Conservation (phyloP, 1,140 invertebrate genomes). For the Drosophila sturtevanti region DNA sequence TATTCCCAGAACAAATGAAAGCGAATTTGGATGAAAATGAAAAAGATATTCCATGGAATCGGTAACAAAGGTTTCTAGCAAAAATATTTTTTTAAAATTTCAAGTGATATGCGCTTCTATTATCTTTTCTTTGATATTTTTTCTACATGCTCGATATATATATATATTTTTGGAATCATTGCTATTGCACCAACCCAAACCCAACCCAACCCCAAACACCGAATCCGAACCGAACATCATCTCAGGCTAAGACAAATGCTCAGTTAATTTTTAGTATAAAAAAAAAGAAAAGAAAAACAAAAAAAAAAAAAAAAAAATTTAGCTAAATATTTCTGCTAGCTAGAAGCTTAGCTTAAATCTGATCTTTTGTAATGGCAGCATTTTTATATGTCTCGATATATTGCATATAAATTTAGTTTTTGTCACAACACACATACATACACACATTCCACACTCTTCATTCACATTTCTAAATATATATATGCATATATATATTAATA, state of each 20-base stretch:
- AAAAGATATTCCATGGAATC: neutral
- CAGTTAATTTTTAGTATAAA: conserved; percentile 2
- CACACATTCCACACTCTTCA: neutral
- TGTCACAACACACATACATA: neutral
- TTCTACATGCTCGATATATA: neutral
- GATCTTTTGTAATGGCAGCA: neutral
- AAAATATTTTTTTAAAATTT: neutral
- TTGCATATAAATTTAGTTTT: neutral
- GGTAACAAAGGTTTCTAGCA: neutral
- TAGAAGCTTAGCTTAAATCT: conserved; percentile 1
- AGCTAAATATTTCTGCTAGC: neutral
- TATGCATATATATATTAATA: neutral
- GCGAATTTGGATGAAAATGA: neutral
- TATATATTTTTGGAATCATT: neutral
- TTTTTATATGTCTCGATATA: neutral
- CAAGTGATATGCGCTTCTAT: neutral
- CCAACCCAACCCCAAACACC: neutral
- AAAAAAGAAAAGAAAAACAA: no score
- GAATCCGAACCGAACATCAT: neutral
- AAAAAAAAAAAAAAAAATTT: neutral
- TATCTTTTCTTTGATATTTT: conserved; percentile 1
- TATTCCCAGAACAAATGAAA: neutral
- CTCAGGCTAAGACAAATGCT: neutral
- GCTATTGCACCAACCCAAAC: neutral
- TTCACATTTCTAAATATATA: neutral